Evolutionary conservation across 2,113 vertebrate genomes (phyloP).

Genomic region (Tursiops truncatus): DNA sequence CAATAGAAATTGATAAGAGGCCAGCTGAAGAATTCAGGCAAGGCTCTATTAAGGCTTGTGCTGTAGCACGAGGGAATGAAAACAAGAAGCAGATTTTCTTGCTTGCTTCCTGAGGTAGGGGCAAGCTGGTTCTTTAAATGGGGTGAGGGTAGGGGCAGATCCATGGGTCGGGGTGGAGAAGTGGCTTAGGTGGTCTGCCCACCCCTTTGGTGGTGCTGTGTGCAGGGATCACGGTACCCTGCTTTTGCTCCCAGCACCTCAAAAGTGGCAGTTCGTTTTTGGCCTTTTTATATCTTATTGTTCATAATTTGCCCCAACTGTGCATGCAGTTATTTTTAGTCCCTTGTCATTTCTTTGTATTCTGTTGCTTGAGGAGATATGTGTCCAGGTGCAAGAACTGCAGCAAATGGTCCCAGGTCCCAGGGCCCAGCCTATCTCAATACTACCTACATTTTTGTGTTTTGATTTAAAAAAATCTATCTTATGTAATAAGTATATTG

Average conservation of each 20-base stretch:
- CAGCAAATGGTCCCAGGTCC: neutral
- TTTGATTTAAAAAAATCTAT: constrained; percentile 10
- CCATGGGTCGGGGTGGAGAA: neutral
- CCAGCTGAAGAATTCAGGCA: neutral
- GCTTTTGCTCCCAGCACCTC: neutral
- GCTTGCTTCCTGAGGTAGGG: neutral
- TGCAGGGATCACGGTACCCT: neutral
- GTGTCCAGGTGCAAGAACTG: neutral
- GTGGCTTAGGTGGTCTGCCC: neutral
- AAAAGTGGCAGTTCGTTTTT: neutral
- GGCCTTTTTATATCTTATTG: neutral
- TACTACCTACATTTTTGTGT: neutral
- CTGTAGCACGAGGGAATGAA: neutral
- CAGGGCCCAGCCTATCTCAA: neutral
- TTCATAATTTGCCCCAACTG: neutral
- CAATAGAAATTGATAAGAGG: neutral
- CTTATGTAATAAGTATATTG: neutral
- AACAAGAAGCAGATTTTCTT: neutral
- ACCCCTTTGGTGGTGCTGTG: neutral
- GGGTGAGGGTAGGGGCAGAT: neutral
- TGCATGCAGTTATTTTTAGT: neutral
- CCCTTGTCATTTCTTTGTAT: neutral
- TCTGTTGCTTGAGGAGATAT: neutral
- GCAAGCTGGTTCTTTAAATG: neutral
- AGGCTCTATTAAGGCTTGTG: neutral